Evolutionary conservation across 2,113 vertebrate genomes (phyloP), one percentile per base, ranked within the genome.

Genomic region (Petroica traversi): DNA sequence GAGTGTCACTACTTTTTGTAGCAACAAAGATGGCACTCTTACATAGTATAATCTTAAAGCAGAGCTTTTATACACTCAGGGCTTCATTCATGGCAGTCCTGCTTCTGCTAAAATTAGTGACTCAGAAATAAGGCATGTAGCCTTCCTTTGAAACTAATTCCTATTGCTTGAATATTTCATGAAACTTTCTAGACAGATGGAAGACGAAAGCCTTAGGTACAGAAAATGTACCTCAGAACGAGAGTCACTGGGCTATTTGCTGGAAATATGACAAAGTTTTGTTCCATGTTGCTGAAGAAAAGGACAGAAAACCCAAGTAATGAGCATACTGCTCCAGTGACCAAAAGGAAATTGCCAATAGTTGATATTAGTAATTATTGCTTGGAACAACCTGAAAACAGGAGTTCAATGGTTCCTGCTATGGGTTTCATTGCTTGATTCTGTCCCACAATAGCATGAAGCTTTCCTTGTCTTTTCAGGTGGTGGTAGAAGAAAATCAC

Each of bases 151-250:
- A 94, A 89, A 77, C 43, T 58, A 81, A 38, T 25, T 71, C 29
- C 33, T 87, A 14, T 28, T 12, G 0, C 76, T 75, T 91, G n/a
- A 95, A 96, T 95, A 85, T 81, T 93, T 89, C 48, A 95, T 85
- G 14, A 63, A 62, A 36, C 10, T 71, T 90, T 91, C 61, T 63
- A 67, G 64, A 74, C 59, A 84, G 87, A 91, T 71, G 64, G 55
- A 91, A 78, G 14, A 5, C 71, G 55, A 55, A 94, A 85, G 29
- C 38, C 23, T 51, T 85, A 76, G 55, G 51, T 71, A 62, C 48
- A 40, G 31, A 73, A 84, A 84, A 71, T 55, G 20, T 74, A 41
- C 12, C 66, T 89, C 52, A 51, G 64, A 84, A 54, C 69, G 38
- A 51, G 18, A 80, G 29, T 25, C 67, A 38, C 26, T 81, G 38